phyloP scores from a whole-genome alignment of 2,888 invertebrate genomes.

The Amiota minor region DNA sequence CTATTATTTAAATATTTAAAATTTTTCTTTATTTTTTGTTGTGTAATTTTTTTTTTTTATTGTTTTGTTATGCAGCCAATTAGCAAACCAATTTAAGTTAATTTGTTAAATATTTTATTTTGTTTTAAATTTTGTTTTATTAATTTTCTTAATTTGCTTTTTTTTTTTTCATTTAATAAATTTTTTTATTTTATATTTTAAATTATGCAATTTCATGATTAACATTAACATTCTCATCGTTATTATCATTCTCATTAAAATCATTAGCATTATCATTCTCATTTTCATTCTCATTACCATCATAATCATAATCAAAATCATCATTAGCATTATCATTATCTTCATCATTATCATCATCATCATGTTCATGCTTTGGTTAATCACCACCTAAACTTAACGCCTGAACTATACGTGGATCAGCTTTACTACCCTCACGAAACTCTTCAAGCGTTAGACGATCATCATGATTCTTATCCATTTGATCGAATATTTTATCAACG shows the following conservation, averaged over 20 bases:
- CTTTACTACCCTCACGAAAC: conserved; percentile 98
- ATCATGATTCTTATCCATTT: conserved; percentile 99
- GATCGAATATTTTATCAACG: conserved; percentile 97
- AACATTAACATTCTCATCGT: conserved; percentile 40
- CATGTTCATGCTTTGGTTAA: conserved; percentile 70
- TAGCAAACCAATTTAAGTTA: conserved; percentile 3
- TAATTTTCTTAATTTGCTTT: conserved; percentile 8
- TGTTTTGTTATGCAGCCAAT: conserved; percentile 11
- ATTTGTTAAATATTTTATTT: neutral
- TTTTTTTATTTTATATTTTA: conserved; percentile 47
- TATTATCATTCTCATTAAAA: conserved; percentile 77
- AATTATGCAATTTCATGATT: conserved; percentile 51
- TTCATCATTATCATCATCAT: neutral
- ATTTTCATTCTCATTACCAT: conserved; percentile 95
- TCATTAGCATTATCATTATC: neutral
- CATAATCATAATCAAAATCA: too few relatives aligned
- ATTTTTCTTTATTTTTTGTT: neutral
- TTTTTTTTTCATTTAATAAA: conserved; percentile 34
- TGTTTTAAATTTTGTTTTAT: neutral
- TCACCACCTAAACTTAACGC: conserved; percentile 90
- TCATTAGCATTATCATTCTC: conserved; percentile 77
- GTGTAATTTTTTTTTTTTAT: neutral
- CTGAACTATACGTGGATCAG: conserved; percentile 98
- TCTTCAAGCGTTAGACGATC: conserved; percentile 95
- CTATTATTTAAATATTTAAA: neutral